Evolutionary conservation across 2,797 vertebrate species (phyloP).

Genomic region (Diceros bicornis): DNA sequence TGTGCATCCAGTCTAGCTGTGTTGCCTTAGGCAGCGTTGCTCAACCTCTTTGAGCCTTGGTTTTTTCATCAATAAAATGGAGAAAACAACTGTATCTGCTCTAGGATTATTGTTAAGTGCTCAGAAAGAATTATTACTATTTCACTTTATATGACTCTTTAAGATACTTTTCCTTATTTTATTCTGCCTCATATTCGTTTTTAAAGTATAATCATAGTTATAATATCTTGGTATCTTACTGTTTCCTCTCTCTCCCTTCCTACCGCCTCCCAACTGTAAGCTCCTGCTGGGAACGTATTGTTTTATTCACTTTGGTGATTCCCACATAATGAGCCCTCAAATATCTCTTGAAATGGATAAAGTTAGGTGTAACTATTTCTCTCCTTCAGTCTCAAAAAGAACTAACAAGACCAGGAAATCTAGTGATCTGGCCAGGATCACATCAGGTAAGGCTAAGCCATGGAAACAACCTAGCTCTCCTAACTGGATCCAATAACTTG

Average conservation of each 20-base stretch:
- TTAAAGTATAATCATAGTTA: background rate
- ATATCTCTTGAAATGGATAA: constrained; percentile 34
- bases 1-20: background rate
- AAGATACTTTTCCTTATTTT: background rate
- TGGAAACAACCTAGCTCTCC: background rate
- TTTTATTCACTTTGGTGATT: background rate
- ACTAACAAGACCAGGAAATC: background rate
- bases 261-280: background rate
- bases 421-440: constrained; percentile 12
- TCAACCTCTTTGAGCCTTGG: background rate
- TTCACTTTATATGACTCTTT: background rate
- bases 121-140: background rate
- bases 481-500: background rate
- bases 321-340: background rate
- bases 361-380: constrained; percentile 9
- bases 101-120: background rate
- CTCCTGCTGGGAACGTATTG: background rate
- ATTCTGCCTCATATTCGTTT: background rate
- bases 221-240: background rate
- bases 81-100: background rate
- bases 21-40: background rate
- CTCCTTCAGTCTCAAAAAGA: constrained; percentile 19
- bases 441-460: constrained; percentile 14
- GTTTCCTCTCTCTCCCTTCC: background rate
- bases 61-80: background rate